phyloP scores from a whole-genome alignment of 2,797 vertebrate genomes.

The Lepidocolaptes lacrymiger region DNA sequence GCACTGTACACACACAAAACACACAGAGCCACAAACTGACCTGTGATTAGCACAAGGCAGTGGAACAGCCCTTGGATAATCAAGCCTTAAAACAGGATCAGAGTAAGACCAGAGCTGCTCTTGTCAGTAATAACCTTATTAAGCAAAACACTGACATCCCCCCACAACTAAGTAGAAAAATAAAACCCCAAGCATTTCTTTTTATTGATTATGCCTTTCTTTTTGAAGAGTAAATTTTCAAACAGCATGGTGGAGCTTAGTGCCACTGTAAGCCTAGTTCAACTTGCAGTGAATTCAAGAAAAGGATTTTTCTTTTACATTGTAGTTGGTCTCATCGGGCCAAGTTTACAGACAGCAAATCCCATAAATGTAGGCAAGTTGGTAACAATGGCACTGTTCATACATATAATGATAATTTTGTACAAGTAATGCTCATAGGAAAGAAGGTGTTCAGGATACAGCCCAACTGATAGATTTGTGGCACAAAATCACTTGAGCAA shows the following conservation, averaged over 20 bases:
- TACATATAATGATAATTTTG: not conserved
- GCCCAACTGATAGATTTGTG: not conserved
- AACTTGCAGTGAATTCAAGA: not conserved
- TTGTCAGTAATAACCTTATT: not conserved
- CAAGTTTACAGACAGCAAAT: not conserved
- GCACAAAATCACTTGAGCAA: not conserved
- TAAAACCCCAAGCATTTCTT: not conserved
- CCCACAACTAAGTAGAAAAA: not conserved
- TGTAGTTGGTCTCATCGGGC: not conserved
- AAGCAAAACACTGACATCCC: not conserved
- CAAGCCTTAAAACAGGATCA: not conserved
- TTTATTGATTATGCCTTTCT: not conserved
- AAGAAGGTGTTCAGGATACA: conserved; percentile 1
- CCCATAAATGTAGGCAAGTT: not conserved
- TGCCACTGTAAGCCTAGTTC: not conserved
- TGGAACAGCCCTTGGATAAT: not conserved
- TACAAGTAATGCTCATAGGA: not conserved
- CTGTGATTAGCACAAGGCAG: not conserved
- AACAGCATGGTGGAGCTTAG: not conserved
- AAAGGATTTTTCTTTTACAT: not conserved
- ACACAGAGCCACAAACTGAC: not conserved
- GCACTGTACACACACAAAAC: not conserved
- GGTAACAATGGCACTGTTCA: not conserved
- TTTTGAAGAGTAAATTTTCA: not conserved
- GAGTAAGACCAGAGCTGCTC: not conserved